Percentiles rank a stretch among this genome's conserved stretches.
These are phyloP conservation scores for Porites rus DNA, from an alignment of 92 coral and sea anemone species.

Conservation along the genomic window DNA sequence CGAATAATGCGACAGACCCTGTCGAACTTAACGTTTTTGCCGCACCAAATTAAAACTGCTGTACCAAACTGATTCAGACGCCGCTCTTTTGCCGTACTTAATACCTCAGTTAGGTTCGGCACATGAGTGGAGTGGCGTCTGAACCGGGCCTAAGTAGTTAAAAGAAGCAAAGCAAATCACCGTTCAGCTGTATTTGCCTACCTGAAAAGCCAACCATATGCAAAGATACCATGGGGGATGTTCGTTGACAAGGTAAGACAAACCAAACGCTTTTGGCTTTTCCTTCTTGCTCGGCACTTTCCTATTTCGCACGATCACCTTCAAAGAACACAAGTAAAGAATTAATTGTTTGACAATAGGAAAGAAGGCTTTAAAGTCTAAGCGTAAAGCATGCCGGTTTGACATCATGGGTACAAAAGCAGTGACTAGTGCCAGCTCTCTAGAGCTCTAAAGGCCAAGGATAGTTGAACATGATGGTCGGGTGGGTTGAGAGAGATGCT, in stretches of 20 bases:
- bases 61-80: too few relatives aligned
- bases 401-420: not conserved
- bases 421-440: not conserved
- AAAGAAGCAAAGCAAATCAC: not conserved
- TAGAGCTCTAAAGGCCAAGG: not conserved
- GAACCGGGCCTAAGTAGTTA: too few relatives aligned
- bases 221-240: too few relatives aligned
- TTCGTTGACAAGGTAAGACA: too few relatives aligned
- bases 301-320: not conserved
- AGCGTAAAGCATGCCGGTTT: conserved; percentile 8
- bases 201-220: conserved; percentile 11
- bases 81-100: too few relatives aligned
- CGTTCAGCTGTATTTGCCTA: not conserved
- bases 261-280: not conserved
- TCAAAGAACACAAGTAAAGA: not conserved
- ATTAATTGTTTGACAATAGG: not conserved
- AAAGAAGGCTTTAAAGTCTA: conserved; percentile 3
- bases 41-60: too few relatives aligned
- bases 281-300: not conserved
- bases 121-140: too few relatives aligned
- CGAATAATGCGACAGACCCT: too few relatives aligned
- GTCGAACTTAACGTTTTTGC: too few relatives aligned
- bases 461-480: not conserved
- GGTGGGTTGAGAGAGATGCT: not conserved
- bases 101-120: too few relatives aligned